phyloP scores from a whole-genome alignment of 2,797 vertebrate species.

The Sciurus vulgaris region DNA sequence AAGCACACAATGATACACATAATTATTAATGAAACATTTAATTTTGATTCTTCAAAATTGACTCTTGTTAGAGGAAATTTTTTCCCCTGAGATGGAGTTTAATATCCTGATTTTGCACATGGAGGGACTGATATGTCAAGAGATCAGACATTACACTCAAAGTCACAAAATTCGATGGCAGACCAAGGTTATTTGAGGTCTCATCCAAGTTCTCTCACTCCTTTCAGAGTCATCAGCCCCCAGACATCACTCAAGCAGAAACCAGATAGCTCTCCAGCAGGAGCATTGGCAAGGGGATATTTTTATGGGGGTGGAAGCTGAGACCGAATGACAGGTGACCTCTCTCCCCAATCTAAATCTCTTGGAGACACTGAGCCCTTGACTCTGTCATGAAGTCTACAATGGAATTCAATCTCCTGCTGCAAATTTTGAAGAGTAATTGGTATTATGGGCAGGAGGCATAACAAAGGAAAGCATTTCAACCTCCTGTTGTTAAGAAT shows the following conservation, averaged over 20 bases:
- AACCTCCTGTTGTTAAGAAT: constrained; percentile 79
- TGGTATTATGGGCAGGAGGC: constrained; percentile 72
- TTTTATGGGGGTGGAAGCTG: neutral
- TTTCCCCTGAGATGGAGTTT: neutral
- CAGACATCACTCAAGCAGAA: neutral
- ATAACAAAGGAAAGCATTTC: constrained; percentile 72
- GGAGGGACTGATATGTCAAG: neutral
- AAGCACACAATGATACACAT: neutral
- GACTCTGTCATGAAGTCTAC: neutral
- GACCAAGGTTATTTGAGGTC: neutral
- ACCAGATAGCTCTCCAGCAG: neutral
- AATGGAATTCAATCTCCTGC: neutral
- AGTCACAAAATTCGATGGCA: neutral
- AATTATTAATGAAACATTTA: neutral
- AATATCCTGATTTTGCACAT: neutral
- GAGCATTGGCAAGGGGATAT: neutral
- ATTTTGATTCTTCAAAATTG: neutral
- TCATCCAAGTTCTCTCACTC: neutral
- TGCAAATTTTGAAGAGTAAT: constrained; percentile 65
- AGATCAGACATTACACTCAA: neutral
- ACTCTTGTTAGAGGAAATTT: neutral
- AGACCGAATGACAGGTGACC: too few species aligned
- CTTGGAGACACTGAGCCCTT: neutral
- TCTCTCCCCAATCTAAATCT: neutral
- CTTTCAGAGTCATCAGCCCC: neutral